Evolutionary conservation across 1,140 invertebrate genomes (phyloP), one percentile per base, ranked within the genome.

Genomic region (Hyphantria cunea): DNA sequence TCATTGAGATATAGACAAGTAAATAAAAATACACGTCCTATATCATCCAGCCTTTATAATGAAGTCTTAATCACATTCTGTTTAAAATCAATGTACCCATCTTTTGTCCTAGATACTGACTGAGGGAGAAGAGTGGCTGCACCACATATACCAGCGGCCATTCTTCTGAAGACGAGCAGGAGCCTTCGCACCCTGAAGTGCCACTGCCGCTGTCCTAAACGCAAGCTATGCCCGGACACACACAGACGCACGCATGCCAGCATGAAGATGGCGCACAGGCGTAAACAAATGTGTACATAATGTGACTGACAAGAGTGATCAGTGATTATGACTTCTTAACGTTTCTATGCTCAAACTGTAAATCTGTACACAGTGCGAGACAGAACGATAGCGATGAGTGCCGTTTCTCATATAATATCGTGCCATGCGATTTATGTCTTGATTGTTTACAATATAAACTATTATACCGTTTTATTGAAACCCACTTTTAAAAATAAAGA

Each of bases 41-140:
- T n/a, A n/a, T n/a, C n/a, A n/a, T n/a, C n/a, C n/a, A n/a, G n/a
- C n/a, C n/a, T n/a, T n/a, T n/a, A n/a, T n/a, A n/a, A n/a, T n/a
- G n/a, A n/a, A n/a, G n/a, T n/a, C n/a, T n/a, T n/a, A n/a, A n/a
- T n/a, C n/a, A 25, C 17, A 25, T 25, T 3, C 17, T 5, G 17
- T 25, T 5, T 25, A 3, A 25, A 25, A 25, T 25, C 5, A 25
- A 25, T 25, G 17, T 25, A 5, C 5, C 5, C 41, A 62, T 11
- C 52, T 7, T 51, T 33, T 65, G 55, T 66, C n/a, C n/a, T 65
- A 89, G 86, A 63, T 90, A 90, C 85, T 90, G 85, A 90, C 83
- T 87, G 75, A 80, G 82, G 74, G 82, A 86, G 77, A 90, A 88
- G 85, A 86, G 78, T 90, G 87, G 79, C 66, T 82, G 79, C 60